Conservation (phyloP, 1,140 invertebrate genomes). For the Lasioglossum albipes region DNA sequence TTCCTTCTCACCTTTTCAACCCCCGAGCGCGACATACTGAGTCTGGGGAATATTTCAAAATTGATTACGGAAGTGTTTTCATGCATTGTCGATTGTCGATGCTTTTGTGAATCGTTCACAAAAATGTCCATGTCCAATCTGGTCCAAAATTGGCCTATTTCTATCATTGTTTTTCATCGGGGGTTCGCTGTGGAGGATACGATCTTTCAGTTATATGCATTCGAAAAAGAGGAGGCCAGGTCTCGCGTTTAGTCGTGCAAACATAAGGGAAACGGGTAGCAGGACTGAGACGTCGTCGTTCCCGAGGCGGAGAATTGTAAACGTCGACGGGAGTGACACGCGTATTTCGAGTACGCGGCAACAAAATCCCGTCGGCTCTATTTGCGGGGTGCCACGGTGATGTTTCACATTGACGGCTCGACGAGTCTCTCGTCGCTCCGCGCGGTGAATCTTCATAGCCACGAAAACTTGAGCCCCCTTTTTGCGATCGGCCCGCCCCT, state of each 20-base stretch:
- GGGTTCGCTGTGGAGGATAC: background rate
- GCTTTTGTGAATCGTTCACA: no score
- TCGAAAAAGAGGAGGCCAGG: background rate
- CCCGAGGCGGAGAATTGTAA: constrained; percentile 56
- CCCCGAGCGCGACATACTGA: no score
- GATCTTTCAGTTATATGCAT: background rate
- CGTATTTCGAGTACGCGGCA: constrained; percentile 66
- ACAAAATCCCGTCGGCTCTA: constrained; percentile 66
- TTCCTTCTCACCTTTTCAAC: no score
- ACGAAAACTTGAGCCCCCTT: constrained; percentile 51
- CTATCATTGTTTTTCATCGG: background rate
- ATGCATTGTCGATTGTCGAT: no score
- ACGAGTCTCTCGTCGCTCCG: constrained; percentile 51
- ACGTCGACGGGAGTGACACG: constrained; percentile 62
- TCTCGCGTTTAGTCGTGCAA: background rate
- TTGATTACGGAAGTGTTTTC: no score
- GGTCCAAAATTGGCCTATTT: no score
- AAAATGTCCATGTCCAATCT: no score
- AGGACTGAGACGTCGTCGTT: constrained; percentile 49
- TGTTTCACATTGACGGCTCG: constrained; percentile 64
- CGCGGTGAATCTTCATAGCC: constrained; percentile 57
- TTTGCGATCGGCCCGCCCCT: constrained; percentile 22
- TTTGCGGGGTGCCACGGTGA: constrained; percentile 59
- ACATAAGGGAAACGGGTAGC: constrained; percentile 21
- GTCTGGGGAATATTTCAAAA: no score